These are phyloP conservation scores for Drosophila dives DNA, from an alignment of 2,888 invertebrate genomes.

Conservation along the genomic window DNA sequence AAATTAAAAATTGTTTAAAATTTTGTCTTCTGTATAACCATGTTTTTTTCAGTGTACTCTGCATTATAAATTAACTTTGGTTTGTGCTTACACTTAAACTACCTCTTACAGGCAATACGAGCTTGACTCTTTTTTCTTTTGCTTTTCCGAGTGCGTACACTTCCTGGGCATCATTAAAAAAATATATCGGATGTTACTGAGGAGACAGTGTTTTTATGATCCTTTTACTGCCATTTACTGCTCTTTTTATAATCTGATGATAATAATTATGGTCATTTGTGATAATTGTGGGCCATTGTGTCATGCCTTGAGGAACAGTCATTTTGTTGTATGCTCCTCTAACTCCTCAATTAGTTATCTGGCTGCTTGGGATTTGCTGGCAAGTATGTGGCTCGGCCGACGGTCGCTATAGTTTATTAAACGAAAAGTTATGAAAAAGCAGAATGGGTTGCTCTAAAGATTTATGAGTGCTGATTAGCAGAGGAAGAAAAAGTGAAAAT, in stretches of 20 bases:
- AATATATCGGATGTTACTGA: constrained; percentile 35
- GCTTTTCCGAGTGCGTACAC: constrained; percentile 19
- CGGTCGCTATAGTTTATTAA: constrained; percentile 72
- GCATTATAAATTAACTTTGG: constrained; percentile 41
- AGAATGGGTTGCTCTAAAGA: constrained; percentile 44
- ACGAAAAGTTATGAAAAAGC: constrained; percentile 77
- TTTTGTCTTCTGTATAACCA: not conserved
- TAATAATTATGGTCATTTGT: constrained; percentile 81
- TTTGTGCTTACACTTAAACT: constrained; percentile 50
- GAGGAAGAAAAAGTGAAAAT: constrained; percentile 60
- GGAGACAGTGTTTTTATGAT: constrained; percentile 53
- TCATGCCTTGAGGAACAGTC: constrained; percentile 41
- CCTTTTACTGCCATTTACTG: constrained; percentile 49
- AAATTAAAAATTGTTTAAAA: not conserved
- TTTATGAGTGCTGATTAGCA: constrained; percentile 64
- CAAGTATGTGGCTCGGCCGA: constrained; percentile 53
- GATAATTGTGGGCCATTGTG: constrained; percentile 78
- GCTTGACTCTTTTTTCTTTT: constrained; percentile 4
- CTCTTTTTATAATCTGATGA: constrained; percentile 67
- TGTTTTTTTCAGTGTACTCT: not conserved
- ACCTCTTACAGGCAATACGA: constrained; percentile 20
- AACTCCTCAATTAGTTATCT: constrained; percentile 68
- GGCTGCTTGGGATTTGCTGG: constrained; percentile 44
- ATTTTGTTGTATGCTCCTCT: constrained; percentile 26
- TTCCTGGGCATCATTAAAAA: constrained; percentile 38